Evolutionary conservation across 1,140 invertebrate genomes (phyloP), one percentile per base, ranked within the genome.

Genomic region (Alviniconcha marisindica): DNA sequence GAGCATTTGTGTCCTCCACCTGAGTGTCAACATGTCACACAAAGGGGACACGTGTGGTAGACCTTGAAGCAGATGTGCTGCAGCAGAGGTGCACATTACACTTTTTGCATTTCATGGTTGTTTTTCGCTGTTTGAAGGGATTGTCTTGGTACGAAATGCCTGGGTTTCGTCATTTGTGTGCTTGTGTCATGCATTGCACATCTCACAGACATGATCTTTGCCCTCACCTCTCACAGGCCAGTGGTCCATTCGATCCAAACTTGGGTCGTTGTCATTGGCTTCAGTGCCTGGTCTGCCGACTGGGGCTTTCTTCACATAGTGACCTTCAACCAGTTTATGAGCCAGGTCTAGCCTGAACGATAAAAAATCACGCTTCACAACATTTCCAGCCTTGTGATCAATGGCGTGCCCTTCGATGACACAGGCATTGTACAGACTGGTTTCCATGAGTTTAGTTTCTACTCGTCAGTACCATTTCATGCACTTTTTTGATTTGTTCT

Each of bases 361-460:
- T 1, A 82, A 40, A 2, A 85, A 12, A 54, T 78, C 76, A 21
- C 81, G 33, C 38, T 82, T 73, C 14, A 63, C 51, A 60, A 79
- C 42, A 2, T 76, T 44, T 31, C 2, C 18, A 40, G 44, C 48
- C 2, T 82, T 83, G 40, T 84, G 83, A 24, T 78, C 40, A 5
- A 44, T 38, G 31, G 74, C 3, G 28, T 42, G 7, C 38, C 74
- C 74, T 38, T 79, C 74, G 24, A 79, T 40, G 14, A 84, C 56
- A 78, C 63, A 84, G 15, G 77, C 76, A 71, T 82, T 86, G 79
- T 84, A 86, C 0, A 81, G 56, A 0, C 73, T 73, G 63, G 38
- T 48, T 18, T 66, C 69, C 33, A 44, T 28, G 18, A 86, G 74
- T 42, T 83, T 86, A 18, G 81, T 56, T 28, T 81, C 71, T 21